Percentiles rank a stretch among this genome's conserved stretches.
These are phyloP conservation scores for human DNA, from an alignment of 2,113 vertebrate genomes.

Conservation along the genomic window GRCh38 chrX:122443501-122444000, in stretches of 20 bases:
- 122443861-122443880: background rate
- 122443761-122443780: background rate
- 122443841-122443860: background rate
- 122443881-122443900: background rate
- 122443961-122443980: background rate
- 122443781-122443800: background rate
- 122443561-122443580: background rate
- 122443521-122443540: background rate
- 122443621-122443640: background rate
- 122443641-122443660: background rate
- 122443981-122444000: background rate
- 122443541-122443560: background rate
- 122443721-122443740: background rate
- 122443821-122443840: background rate
- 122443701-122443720: constrained; percentile 32
- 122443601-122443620: background rate
- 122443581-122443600: background rate
- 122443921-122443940: background rate
- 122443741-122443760: background rate
- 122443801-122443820: background rate
- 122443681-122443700: background rate
- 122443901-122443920: background rate
- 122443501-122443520: background rate
- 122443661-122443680: background rate
- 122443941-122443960: background rate